These are phyloP conservation scores for Puffinus mauretanicus DNA, from an alignment of 2,113 vertebrate species.

Conservation along the genomic window DNA sequence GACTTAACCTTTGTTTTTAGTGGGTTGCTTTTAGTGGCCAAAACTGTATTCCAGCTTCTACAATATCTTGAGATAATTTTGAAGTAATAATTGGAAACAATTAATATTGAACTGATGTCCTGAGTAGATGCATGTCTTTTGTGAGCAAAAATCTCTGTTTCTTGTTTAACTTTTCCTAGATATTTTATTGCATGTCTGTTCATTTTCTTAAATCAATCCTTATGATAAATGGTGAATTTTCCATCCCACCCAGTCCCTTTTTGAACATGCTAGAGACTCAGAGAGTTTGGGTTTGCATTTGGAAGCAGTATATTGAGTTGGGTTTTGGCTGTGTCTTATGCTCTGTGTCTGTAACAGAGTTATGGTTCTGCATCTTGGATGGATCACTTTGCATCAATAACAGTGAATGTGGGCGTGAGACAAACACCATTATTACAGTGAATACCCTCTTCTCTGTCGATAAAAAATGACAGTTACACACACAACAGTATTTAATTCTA, in stretches of 20 bases:
- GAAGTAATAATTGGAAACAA: neutral
- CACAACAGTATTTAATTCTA: neutral
- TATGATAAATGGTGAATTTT: neutral
- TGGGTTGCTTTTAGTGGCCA: neutral
- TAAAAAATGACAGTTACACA: neutral
- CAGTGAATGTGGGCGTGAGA: neutral
- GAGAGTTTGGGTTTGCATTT: neutral
- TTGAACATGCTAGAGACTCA: neutral
- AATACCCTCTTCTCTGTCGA: neutral
- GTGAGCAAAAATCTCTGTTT: neutral
- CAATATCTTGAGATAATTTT: neutral
- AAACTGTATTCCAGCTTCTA: neutral
- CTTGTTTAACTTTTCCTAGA: neutral
- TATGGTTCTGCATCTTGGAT: neutral
- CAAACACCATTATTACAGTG: neutral
- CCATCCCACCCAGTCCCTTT: neutral
- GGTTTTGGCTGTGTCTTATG: neutral
- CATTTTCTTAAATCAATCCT: neutral
- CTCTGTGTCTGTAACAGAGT: neutral
- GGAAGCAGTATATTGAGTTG: neutral
- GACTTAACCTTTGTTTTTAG: neutral
- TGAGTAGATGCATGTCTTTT: neutral
- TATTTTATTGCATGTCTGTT: neutral
- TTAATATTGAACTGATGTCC: neutral
- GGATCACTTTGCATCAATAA: constrained; percentile 36